Conservation (phyloP, 2,113 vertebrate species). For the Dryoscopus gambensis region DNA sequence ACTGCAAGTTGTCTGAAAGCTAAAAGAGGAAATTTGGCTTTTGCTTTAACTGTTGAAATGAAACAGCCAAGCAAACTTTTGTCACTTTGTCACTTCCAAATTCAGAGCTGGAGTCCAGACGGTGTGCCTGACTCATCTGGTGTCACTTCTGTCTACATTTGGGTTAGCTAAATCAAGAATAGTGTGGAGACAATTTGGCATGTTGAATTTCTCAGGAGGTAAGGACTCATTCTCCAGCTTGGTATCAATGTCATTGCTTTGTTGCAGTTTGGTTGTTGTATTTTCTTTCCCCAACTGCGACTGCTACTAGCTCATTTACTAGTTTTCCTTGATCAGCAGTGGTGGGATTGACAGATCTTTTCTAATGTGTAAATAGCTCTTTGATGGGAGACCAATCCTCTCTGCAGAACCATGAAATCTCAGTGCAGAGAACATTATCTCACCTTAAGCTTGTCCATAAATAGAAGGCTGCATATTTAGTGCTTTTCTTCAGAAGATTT, state of each 20-base stretch:
- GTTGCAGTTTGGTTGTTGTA: neutral
- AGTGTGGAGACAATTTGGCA: neutral
- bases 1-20: neutral
- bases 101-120: constrained; percentile 16
- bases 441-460: neutral
- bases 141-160: constrained; percentile 34
- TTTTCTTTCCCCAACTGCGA: neutral
- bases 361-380: constrained; percentile 5
- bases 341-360: neutral
- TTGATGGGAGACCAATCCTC: neutral
- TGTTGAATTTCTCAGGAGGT: neutral
- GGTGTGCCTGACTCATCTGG: constrained; percentile 42
- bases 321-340: neutral
- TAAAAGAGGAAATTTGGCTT: neutral
- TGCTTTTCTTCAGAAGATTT: constrained; percentile 24
- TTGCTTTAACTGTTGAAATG: neutral
- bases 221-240: neutral
- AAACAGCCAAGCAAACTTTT: constrained; percentile 24
- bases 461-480: constrained; percentile 13
- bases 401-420: neutral
- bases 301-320: neutral
- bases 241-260: neutral
- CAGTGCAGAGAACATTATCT: neutral
- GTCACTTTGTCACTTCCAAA: constrained; percentile 19
- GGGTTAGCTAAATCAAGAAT: constrained; percentile 41